These are phyloP conservation scores for Cremastinae sp. DNA, from an alignment of 2,888 invertebrate genomes.

Conservation along the genomic window DNA sequence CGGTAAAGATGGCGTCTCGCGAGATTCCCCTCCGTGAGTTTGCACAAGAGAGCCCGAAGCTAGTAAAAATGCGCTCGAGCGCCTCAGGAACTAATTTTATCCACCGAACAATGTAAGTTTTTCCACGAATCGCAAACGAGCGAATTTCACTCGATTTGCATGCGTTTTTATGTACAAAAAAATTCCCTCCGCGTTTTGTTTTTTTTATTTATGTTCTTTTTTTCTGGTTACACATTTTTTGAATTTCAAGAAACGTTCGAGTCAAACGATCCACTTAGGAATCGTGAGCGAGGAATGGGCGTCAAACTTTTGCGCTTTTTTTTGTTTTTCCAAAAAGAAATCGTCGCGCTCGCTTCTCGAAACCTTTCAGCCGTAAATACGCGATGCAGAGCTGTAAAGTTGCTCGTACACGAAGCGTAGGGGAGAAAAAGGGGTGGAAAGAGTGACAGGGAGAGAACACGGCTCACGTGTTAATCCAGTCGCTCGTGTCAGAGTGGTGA, in stretches of 20 bases:
- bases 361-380: constrained; percentile 46
- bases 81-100: constrained; percentile 70
- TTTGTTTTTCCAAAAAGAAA: not conserved
- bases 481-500: constrained; percentile 52
- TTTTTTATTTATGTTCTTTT: constrained; percentile 15
- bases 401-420: constrained; percentile 8
- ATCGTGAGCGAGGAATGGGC: too few relatives aligned
- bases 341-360: constrained; percentile 46
- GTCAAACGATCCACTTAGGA: constrained; percentile 3
- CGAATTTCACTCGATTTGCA: constrained; percentile 48
- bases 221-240: not conserved
- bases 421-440: not conserved
- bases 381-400: constrained; percentile 31
- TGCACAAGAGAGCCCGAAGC: not conserved
- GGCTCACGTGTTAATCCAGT: constrained; percentile 46
- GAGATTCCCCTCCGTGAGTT: not conserved
- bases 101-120: constrained; percentile 65
- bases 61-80: constrained; percentile 55
- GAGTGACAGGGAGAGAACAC: not conserved
- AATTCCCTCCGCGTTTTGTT: not conserved
- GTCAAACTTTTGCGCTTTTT: not conserved
- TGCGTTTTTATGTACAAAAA: constrained; percentile 67
- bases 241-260: constrained; percentile 15
- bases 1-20: too few relatives aligned
- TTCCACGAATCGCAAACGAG: constrained; percentile 71